These are phyloP conservation scores for Drosophila melanosoma DNA, from an alignment of 2,888 invertebrate genomes.

Conservation along the genomic window DNA sequence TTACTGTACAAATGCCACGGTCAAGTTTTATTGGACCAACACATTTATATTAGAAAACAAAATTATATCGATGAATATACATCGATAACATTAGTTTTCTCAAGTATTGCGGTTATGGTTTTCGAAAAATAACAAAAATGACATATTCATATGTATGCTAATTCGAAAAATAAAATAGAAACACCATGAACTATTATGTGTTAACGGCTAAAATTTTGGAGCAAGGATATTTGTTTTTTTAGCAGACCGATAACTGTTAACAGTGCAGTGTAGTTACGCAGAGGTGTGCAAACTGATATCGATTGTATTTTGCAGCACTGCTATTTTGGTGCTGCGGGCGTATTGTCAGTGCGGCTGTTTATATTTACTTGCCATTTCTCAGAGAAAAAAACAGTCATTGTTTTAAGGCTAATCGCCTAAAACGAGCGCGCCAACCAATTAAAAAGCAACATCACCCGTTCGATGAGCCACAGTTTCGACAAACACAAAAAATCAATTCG, in stretches of 20 bases:
- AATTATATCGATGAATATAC: background rate
- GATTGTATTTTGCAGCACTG: constrained; percentile 30
- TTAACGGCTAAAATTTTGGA: background rate
- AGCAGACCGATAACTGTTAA: constrained; percentile 9
- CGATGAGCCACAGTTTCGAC: constrained; percentile 14
- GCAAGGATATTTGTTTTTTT: too few relatives aligned
- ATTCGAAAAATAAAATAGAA: background rate
- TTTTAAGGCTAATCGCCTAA: constrained; percentile 34
- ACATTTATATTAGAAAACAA: background rate
- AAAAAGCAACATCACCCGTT: constrained; percentile 19
- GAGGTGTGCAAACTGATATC: constrained; percentile 30
- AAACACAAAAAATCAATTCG: constrained; percentile 43
- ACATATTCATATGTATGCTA: background rate
- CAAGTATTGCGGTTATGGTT: background rate
- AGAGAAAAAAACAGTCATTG: constrained; percentile 49
- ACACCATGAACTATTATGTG: background rate
- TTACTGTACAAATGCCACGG: too few relatives aligned
- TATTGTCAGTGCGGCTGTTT: constrained; percentile 46
- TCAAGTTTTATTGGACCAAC: background rate
- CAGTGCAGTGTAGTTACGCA: constrained; percentile 13
- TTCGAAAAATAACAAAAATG: background rate
- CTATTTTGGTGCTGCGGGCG: constrained; percentile 43
- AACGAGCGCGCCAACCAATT: constrained; percentile 50
- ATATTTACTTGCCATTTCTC: constrained; percentile 42
- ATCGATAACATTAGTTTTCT: background rate